These are phyloP conservation scores for Diadophis punctatus DNA, from an alignment of 2,113 vertebrate species.

Conservation along the genomic window DNA sequence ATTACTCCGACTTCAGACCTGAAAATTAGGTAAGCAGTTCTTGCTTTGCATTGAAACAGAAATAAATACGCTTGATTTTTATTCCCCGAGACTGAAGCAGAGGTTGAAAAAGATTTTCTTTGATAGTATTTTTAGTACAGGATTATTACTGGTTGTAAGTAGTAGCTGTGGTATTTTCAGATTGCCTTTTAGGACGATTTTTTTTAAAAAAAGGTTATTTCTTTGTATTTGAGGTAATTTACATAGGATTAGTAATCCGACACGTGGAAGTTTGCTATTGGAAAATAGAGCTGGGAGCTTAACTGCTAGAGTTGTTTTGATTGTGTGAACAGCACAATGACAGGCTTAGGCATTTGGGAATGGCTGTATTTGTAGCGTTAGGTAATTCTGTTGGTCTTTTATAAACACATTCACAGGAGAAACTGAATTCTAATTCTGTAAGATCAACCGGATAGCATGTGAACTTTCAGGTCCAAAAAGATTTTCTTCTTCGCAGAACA, in stretches of 20 bases:
- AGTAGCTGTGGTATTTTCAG: not conserved
- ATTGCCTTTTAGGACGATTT: not conserved
- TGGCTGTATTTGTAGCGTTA: not conserved
- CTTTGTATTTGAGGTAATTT: not conserved
- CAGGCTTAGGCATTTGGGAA: not conserved
- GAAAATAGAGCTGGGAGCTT: not conserved
- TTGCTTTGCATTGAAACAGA: not conserved
- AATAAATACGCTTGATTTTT: not conserved
- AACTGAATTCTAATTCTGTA: not conserved
- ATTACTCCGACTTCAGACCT: not conserved
- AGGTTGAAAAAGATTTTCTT: not conserved
- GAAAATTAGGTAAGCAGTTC: not conserved
- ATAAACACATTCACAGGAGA: not conserved
- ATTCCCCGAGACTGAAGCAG: not conserved
- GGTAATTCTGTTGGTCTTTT: not conserved
- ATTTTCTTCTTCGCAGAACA: not conserved
- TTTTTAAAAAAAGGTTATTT: not conserved
- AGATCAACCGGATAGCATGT: not conserved
- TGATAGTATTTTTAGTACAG: not conserved
- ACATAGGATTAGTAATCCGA: not conserved
- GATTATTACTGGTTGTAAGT: not conserved
- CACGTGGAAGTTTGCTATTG: not conserved
- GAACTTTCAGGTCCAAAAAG: not conserved
- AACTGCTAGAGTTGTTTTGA: not conserved
- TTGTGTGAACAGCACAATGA: not conserved